A percentile compares a stretch with the other conserved stretches of the same genome.
These are phyloP conservation scores for Bothrops alternatus DNA, from an alignment of 2,797 vertebrate species.

Conservation along the genomic window DNA sequence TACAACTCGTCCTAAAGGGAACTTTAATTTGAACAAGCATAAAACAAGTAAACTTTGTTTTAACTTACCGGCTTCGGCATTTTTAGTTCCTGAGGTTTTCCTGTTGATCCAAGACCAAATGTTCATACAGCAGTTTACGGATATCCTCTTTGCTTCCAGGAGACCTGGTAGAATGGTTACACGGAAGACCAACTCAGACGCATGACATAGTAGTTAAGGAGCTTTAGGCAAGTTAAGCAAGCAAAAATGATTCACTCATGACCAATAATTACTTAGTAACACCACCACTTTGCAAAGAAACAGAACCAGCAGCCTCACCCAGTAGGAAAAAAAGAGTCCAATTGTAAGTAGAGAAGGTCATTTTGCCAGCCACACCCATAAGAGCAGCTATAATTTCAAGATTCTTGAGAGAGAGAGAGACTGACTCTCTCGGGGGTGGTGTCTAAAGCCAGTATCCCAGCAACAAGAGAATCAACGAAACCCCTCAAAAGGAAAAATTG, in stretches of 20 bases:
- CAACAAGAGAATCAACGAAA: background rate
- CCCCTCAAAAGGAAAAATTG: background rate
- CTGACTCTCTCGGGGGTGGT: background rate
- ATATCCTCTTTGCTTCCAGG: constrained; percentile 5
- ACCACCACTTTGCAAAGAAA: constrained; percentile 17
- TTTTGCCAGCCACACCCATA: constrained; percentile 40
- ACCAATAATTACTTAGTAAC: constrained; percentile 38
- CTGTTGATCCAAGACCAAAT: constrained; percentile 30
- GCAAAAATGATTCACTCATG: constrained; percentile 59
- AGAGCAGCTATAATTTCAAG: constrained; percentile 24
- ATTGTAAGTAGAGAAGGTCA: constrained; percentile 40
- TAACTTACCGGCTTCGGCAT: constrained; percentile 77
- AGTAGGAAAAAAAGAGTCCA: constrained; percentile 12
- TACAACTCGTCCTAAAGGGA: background rate
- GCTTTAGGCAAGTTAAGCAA: constrained; percentile 46
- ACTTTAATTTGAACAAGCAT: background rate
- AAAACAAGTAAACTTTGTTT: background rate
- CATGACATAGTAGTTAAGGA: background rate
- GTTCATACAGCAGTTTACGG: constrained; percentile 34
- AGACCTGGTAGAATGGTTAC: background rate
- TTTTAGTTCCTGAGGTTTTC: constrained; percentile 50
- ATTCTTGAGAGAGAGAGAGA: background rate
- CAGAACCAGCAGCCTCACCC: constrained; percentile 41
- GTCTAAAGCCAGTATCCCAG: constrained; percentile 4
- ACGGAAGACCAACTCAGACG: background rate